These are phyloP conservation scores for Hyppa rectilinea DNA, from an alignment of 2,888 invertebrate genomes.

Conservation along the genomic window DNA sequence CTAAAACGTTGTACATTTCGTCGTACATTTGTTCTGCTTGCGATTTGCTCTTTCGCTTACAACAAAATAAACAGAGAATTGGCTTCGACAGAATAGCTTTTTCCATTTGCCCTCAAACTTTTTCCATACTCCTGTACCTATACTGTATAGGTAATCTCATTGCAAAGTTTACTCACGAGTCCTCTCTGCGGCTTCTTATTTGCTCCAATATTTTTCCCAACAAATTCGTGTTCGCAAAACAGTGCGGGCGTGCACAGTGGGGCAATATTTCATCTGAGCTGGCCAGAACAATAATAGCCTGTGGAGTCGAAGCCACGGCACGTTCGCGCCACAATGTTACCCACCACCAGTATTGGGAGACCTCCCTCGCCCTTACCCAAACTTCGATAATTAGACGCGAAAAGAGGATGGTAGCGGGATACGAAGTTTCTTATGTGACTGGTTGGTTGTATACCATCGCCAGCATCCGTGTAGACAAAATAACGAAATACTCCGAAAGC, in stretches of 20 bases:
- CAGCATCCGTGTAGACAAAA: conserved; percentile 90
- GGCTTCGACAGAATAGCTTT: conserved; percentile 37
- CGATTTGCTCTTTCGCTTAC: conserved; percentile 25
- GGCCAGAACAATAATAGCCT: conserved; percentile 90
- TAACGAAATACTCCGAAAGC: conserved; percentile 90
- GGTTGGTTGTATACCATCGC: conserved; percentile 83
- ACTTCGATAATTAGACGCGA: conserved; percentile 66
- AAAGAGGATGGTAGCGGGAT: conserved; percentile 66
- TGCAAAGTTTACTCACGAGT: conserved; percentile 82
- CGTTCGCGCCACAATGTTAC: conserved; percentile 89
- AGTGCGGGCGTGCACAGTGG: conserved; percentile 87
- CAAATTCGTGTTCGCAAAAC: conserved; percentile 87
- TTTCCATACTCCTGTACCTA: conserved; percentile 45
- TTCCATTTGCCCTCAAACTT: conserved; percentile 49
- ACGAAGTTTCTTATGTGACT: conserved; percentile 72
- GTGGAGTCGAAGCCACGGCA: conserved; percentile 89
- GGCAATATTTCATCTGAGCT: conserved; percentile 90
- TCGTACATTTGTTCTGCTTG: conserved; percentile 2
- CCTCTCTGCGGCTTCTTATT: conserved; percentile 84
- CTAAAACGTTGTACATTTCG: not conserved
- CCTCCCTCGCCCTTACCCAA: conserved; percentile 71
- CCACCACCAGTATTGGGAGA: conserved; percentile 77
- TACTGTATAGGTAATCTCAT: conserved; percentile 72
- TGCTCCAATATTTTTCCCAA: conserved; percentile 86
- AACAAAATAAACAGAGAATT: conserved; percentile 31